Evolutionary conservation across 2,797 vertebrate genomes (phyloP), one percentile per base, ranked within the genome.

Genomic region (Discoglossus pictus): DNA sequence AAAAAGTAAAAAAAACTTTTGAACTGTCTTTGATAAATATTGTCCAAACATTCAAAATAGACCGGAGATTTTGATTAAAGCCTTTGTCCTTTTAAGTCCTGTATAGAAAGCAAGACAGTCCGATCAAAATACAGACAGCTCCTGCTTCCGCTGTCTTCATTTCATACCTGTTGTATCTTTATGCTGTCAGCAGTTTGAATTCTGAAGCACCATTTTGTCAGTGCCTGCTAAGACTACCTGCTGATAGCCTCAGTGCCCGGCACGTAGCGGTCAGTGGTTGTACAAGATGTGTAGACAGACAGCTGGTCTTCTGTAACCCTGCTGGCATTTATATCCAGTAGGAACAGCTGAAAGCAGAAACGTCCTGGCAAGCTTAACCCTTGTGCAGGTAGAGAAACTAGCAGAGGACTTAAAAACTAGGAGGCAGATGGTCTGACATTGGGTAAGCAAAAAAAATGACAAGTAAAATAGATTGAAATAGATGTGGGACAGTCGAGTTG

Each of bases 221-320:
- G 12, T 59, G 35, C 48, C 23, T 34, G 47, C 44, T 60, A 7
- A 52, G 36, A 36, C 36, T 35, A 13, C 51, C 42, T 27, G 31
- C 53, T 56, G 42, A 31, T 58, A 27, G 43, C 7, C 9, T 40
- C 27, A 27, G 11, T 43, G 20, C 31, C 58, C 58, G 39, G 40
- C 58, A 47, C 11, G 50, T 47, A 69, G 40, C 15, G 46, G 58
- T 69, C 66, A 61, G 58, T 55, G 48, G 47, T 36, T 69, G 63
- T 55, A 69, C 58, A 69, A 27, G 59, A 11, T 24, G 16, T 53
- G 39, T 55, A 55, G 48, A 61, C 2, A 9, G 58, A 47, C 66
- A 69, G 48, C 66, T 69, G 66, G 58, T 39, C 21, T 25, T 54
- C 31, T 4, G 50, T 24, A 13, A 48, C 43, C 58, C 66, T 55